phyloP scores from a whole-genome alignment of 2,797 vertebrate species.

The Aulostomus chinensis region DNA sequence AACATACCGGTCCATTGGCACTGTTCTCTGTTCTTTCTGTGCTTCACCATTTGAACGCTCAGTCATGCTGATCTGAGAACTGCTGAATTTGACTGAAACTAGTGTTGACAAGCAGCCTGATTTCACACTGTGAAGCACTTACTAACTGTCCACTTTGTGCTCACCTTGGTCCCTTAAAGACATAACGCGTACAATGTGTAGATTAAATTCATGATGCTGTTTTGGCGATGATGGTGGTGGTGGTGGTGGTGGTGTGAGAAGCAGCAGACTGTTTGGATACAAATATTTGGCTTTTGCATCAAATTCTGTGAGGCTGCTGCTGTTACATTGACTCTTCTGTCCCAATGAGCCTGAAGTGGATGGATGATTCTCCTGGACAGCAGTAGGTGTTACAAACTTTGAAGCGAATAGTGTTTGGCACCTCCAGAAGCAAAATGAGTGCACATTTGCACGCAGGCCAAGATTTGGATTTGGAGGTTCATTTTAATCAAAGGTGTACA shows the following conservation, averaged over 20 bases:
- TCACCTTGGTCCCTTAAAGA: constrained; percentile 12
- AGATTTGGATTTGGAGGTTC: not conserved
- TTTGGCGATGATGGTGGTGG: not conserved
- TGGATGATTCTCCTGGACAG: constrained; percentile 24
- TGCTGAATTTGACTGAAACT: constrained; percentile 34
- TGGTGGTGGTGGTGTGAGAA: not conserved
- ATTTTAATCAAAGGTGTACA: constrained; percentile 21
- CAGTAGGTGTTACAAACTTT: constrained; percentile 20
- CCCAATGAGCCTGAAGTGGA: constrained; percentile 7
- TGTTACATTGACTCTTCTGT: constrained; percentile 2
- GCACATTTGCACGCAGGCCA: constrained; percentile 16
- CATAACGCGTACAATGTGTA: not conserved
- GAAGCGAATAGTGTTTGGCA: constrained; percentile 36
- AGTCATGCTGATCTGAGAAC: constrained; percentile 5
- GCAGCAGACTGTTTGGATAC: not conserved
- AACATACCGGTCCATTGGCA: not conserved
- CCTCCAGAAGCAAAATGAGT: constrained; percentile 9
- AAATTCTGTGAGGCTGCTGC: not conserved
- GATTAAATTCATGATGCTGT: constrained; percentile 1
- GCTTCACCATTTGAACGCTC: constrained; percentile 7
- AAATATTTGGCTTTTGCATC: constrained; percentile 6
- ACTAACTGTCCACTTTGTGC: constrained; percentile 14
- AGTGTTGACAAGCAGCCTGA: constrained; percentile 31
- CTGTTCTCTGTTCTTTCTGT: not conserved
- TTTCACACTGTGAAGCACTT: constrained; percentile 35